phyloP scores from a whole-genome alignment of 2,888 invertebrate species.

The Agrochola macilenta region DNA sequence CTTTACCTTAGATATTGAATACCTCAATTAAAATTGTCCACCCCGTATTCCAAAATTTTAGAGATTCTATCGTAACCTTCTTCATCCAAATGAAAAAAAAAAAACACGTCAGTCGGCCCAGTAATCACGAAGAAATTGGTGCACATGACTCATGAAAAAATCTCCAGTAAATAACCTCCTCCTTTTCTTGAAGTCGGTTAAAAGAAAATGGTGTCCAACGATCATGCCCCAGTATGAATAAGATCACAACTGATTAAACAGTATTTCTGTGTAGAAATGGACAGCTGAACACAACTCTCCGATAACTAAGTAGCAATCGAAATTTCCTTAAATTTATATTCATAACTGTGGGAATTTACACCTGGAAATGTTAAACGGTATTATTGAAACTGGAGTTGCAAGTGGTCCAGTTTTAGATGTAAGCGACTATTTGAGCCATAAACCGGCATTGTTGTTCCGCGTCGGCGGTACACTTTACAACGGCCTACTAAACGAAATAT shows the following conservation, averaged over 20 bases:
- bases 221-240: background rate
- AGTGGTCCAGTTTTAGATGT: conserved; percentile 50
- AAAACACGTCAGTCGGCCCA: background rate
- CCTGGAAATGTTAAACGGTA: conserved; percentile 26
- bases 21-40: background rate
- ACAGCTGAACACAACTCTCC: background rate
- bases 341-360: conserved; percentile 34
- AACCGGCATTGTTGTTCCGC: conserved; percentile 60
- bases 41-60: no score
- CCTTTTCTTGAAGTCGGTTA: no score
- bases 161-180: no score
- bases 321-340: background rate
- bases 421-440: conserved; percentile 50
- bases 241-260: background rate
- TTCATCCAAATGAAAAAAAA: background rate
- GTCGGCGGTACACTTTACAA: conserved; percentile 48
- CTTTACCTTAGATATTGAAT: background rate
- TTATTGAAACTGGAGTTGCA: conserved; percentile 47
- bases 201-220: background rate
- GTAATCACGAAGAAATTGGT: background rate
- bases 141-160: background rate
- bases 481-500: conserved; percentile 48
- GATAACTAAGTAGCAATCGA: background rate
- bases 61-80: no score
- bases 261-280: background rate